phyloP scores from a whole-genome alignment of 2,113 vertebrate genomes.

The Seriola aureovittata region DNA sequence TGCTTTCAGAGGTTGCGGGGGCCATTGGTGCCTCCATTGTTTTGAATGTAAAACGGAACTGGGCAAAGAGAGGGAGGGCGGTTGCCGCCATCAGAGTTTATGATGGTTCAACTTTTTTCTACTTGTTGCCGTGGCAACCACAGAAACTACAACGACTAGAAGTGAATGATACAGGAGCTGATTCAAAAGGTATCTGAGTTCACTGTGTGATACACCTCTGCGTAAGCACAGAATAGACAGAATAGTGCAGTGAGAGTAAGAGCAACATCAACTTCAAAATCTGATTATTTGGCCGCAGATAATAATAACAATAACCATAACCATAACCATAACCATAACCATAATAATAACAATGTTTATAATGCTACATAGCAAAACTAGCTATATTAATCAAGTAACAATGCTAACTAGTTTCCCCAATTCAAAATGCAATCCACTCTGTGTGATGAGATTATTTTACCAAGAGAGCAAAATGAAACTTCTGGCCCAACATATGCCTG shows the following conservation, averaged over 20 bases:
- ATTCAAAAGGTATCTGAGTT: neutral
- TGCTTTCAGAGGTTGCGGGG: neutral
- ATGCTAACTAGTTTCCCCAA: neutral
- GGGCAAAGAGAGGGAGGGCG: neutral
- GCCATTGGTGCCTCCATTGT: neutral
- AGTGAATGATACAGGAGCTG: neutral
- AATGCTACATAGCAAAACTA: neutral
- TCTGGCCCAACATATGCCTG: too few species aligned
- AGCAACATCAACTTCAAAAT: too few species aligned
- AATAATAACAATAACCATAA: too few species aligned
- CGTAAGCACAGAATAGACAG: neutral
- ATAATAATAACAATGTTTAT: too few species aligned
- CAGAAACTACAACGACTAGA: neutral
- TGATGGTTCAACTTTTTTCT: neutral
- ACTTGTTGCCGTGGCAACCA: neutral
- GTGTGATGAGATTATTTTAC: too few species aligned
- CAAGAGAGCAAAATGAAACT: too few species aligned
- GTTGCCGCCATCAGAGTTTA: neutral
- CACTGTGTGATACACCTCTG: neutral
- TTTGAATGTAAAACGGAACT: neutral
- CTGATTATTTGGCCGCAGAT: too few species aligned
- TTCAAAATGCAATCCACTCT: too few species aligned
- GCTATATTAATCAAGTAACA: neutral
- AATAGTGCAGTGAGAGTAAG: neutral
- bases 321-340: too few species aligned